These are phyloP conservation scores for Lontra canadensis DNA, from an alignment of 2,113 vertebrate species.

Conservation along the genomic window DNA sequence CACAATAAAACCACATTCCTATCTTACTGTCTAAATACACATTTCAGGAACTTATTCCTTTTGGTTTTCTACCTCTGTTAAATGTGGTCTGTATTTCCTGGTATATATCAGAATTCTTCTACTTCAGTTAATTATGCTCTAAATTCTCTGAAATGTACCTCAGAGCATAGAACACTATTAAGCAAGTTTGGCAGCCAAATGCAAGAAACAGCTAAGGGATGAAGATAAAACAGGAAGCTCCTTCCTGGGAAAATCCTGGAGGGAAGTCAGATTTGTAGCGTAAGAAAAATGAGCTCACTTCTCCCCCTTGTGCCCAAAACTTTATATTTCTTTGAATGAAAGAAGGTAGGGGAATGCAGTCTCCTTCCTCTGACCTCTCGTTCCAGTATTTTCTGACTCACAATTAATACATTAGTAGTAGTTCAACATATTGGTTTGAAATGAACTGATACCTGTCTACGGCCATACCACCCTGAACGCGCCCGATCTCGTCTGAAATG, in stretches of 20 bases:
- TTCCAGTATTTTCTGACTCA: background rate
- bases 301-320: constrained; percentile 54
- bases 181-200: constrained; percentile 49
- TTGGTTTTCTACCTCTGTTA: background rate
- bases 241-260: constrained; percentile 61
- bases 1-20: background rate
- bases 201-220: background rate
- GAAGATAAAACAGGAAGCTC: constrained; percentile 1
- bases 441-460: background rate
- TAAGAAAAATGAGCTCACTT: constrained; percentile 52
- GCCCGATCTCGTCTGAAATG: background rate
- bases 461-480: no score
- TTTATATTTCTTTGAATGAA: constrained; percentile 22
- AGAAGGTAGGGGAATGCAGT: background rate
- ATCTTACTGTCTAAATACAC: background rate
- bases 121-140: constrained; percentile 48
- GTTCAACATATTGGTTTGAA: background rate
- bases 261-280: constrained; percentile 47
- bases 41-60: background rate
- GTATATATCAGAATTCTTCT: background rate
- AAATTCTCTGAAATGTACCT: constrained; percentile 43
- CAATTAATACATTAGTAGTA: background rate
- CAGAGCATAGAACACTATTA: constrained; percentile 2
- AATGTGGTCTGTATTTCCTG: constrained; percentile 36
- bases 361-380: background rate